Base-by-base conservation (phyloP, 2,113 vertebrate species). In the Phyllostomus hastatus region DNA sequence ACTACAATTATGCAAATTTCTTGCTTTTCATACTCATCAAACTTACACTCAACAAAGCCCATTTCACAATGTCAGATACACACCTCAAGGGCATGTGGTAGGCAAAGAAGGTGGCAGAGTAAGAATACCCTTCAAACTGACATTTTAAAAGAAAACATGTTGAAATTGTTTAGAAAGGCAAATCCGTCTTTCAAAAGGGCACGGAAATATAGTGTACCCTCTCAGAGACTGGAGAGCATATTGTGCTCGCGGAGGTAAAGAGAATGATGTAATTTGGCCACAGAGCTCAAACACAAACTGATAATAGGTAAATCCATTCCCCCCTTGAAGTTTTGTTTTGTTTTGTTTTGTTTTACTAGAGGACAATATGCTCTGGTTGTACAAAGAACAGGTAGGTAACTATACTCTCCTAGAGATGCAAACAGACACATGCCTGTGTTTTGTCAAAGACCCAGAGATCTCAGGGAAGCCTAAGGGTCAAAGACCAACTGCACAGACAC, bases 21-120 rank as follows among this genome's bases (percentile, higher is more conserved):
- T 57, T 94, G 52, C 11, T 97, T 98, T 97, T 98, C 91, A 96
- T 97, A 97, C 87, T 98, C 85, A 97, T 97, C 98, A 97, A 97
- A 43, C 11, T 79, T 96, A 92, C 70, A 97, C 50, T 91, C 97
- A 97, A 96, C 59, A 94, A 92, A 97, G 66, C 79, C 48, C 93
- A 33, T 80, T 96, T 97, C 95, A 96, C 91, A 97, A 64, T 15
- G 86, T 95, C 76, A 92, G 50, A 93, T 94, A 96, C 80, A 96
- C 61, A 97, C 70, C 72, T 97, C 95, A 97, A 93, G 95, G 91
- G 35, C 96, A 43, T 97, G 80, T 33, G 93, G 69, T 22, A 91
- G 35, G 70, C 97, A 96, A 96, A 97, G 82, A 80, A 97, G 88
- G 24, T 67, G 72, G 5, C 82, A 96, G 64, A 98, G 88, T 97